Base-by-base conservation (phyloP, 2,113 vertebrate species). In the Hippoglossus stenolepis region DNA sequence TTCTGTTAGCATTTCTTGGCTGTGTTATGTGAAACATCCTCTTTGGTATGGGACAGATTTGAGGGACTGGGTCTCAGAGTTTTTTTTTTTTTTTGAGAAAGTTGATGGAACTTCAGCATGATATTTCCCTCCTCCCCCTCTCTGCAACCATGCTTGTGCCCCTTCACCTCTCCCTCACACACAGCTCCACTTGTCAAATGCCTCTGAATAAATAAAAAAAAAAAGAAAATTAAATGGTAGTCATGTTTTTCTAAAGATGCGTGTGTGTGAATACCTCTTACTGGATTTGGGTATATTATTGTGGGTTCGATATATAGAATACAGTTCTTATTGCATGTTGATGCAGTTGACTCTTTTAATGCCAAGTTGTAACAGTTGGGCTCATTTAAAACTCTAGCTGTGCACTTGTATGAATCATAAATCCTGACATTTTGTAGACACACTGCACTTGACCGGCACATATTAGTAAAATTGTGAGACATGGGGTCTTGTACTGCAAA, bases 111-210 rank as follows among this genome's bases (percentile, higher is more conserved):
- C 84, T 90, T 91, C 78, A 90, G 92, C 91, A 91, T 93, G 91
- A 91, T 90, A 56, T 81, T 80, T 80, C 84, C 38, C 79, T 76
- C 75, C 75, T 75, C 79, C 79, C 83, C 82, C 86, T 81, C 80
- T 88, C 81, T 72, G 82, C 75, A 87, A 87, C 87, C 66, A 89
- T 91, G 89, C 89, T 96, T 95, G 95, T 97, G 95, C 94, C 95
- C 96, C 95, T 82, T 90, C 84, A 91, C 87, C 77, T 75, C 80
- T 72, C 78, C 23, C 94, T 94, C 89, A 95, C 94, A 96, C 96
- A 96, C 96, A 95, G 95, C 96, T 97, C 95, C 96, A 96, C 95
- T 97, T 97, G 95, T 96, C 96, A 98, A 96, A 96, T 97, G 96
- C 96, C 96, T 96, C 97, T 96, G 95, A 97, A 95, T 96, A 97